phyloP scores from a whole-genome alignment of 2,888 invertebrate species.

The Sympetrum striolatum region DNA sequence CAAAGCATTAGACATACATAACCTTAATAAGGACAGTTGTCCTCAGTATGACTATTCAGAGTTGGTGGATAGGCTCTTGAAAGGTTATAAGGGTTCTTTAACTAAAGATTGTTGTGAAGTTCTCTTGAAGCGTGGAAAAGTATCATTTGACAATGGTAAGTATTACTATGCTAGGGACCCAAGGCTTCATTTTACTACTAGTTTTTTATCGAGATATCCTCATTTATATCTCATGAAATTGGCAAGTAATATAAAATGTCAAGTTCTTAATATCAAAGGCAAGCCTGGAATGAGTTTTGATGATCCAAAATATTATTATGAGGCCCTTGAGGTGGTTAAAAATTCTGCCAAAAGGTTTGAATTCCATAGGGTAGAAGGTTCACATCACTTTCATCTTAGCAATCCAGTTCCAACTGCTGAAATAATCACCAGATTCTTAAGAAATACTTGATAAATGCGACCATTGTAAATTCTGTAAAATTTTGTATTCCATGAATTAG shows the following conservation, averaged over 20 bases:
- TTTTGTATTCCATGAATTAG: too few species aligned
- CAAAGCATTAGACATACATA: slow-evolving; percentile 39
- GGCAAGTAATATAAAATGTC: slow-evolving; percentile 52
- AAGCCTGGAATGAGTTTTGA: slow-evolving; percentile 52
- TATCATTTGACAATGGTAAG: slow-evolving; percentile 48
- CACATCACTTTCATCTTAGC: slow-evolving; percentile 54
- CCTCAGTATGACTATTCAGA: slow-evolving; percentile 46
- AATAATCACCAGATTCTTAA: not conserved
- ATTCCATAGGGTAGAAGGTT: slow-evolving; percentile 51
- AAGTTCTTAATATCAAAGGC: slow-evolving; percentile 54
- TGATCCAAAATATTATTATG: slow-evolving; percentile 49
- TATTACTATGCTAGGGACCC: slow-evolving; percentile 51
- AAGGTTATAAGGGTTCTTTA: slow-evolving; percentile 45
- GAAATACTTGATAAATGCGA: too few species aligned
- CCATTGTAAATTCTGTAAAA: too few species aligned
- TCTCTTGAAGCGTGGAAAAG: slow-evolving; percentile 50
- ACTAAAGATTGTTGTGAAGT: slow-evolving; percentile 48
- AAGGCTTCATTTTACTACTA: slow-evolving; percentile 47
- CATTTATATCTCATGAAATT: slow-evolving; percentile 50
- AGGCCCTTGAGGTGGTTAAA: slow-evolving; percentile 49
- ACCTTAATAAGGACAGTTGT: not conserved
- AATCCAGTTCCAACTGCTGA: slow-evolving; percentile 47
- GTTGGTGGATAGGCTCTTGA: slow-evolving; percentile 45
- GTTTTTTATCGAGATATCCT: slow-evolving; percentile 49
- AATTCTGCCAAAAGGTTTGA: slow-evolving; percentile 49